Evolutionary conservation across 2,888 invertebrate genomes (phyloP), one percentile per base, ranked within the genome.

Genomic region (Metellina segmentata): DNA sequence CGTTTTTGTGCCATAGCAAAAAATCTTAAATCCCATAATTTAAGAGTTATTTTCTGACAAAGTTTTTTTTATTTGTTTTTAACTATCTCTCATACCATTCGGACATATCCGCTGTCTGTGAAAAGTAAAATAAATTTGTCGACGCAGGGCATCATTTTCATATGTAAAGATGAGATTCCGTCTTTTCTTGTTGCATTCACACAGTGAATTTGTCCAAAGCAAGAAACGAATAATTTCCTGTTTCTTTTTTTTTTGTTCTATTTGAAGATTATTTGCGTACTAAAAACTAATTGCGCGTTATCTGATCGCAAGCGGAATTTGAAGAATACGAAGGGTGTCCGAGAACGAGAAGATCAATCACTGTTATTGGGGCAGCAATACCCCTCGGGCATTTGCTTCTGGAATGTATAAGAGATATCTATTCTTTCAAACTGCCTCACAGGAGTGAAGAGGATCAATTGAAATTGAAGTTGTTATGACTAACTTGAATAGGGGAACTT

Each of bases 321-420:
- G 34, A 34, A 34, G 34, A 34, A 34, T 34, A 34, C 34, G n/a
- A n/a, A n/a, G n/a, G 61, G 61, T 61, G 61, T 61, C 61, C 13
- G 19, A 72, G 72, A 75, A 48, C 34, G 48, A 75, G 53, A 34
- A 82, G 16, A 34, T 70, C 82, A 82, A 82, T 70, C 70, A 71
- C 82, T 69, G 82, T 82, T 82, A 82, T 82, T 82, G 70, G 82
- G 71, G 49, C 78, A 13, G 78, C 49, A 16, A 34, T 52, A 49
- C 48, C 34, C 82, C 19, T 82, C n/a, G 71, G 82, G 82, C n/a
- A 9, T 77, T 51, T 77, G 77, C n/a, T 77, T 6, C 49, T 9
- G 5, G 77, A 77, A 77, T 77, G 77, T 34, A 11, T 34, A 48
- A 11, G 48, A 48, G 49, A 48, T 34, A 34, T 34, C 1, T 34